Percentiles rank a stretch among this genome's conserved stretches.
Evolutionary conservation across 2,797 vertebrate genomes (phyloP).

Genomic region (Hemitrygon akajei): DNA sequence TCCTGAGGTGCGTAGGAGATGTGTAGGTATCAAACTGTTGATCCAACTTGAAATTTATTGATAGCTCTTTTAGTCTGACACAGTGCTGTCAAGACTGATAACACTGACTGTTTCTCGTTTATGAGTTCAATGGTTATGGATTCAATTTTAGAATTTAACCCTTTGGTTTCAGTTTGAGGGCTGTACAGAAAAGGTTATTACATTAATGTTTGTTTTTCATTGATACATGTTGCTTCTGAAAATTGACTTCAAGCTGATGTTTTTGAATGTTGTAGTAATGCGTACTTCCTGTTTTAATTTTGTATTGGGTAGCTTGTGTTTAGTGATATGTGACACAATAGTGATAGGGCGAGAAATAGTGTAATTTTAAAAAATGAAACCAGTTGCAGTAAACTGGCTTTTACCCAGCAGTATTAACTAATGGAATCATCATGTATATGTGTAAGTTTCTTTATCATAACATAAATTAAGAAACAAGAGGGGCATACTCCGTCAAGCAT

Average conservation of each 20-base stretch:
- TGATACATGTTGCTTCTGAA: not conserved
- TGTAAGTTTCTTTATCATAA: not conserved
- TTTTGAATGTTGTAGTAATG: not conserved
- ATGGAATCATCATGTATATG: not conserved
- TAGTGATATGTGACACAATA: not conserved
- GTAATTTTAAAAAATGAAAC: not conserved
- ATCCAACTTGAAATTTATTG: not conserved
- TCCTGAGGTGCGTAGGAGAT: not conserved
- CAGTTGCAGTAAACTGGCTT: not conserved
- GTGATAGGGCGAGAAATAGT: not conserved
- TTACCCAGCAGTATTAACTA: not conserved
- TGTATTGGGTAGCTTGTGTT: not conserved
- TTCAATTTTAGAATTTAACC: not conserved
- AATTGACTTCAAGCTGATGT: not conserved
- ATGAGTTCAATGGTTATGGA: not conserved
- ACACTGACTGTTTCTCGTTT: not conserved
- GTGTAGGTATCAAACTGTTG: not conserved
- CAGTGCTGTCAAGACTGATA: not conserved
- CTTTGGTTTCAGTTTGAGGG: not conserved
- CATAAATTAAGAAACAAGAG: too few species aligned
- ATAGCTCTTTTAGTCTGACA: not conserved
- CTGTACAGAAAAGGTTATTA: not conserved
- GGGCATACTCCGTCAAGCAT: too few species aligned
- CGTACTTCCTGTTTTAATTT: not conserved
- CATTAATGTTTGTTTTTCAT: not conserved